Percentiles rank a stretch among this genome's conserved stretches.
These are phyloP conservation scores for Numenius arquata DNA, from an alignment of 2,113 vertebrate species.

Conservation along the genomic window DNA sequence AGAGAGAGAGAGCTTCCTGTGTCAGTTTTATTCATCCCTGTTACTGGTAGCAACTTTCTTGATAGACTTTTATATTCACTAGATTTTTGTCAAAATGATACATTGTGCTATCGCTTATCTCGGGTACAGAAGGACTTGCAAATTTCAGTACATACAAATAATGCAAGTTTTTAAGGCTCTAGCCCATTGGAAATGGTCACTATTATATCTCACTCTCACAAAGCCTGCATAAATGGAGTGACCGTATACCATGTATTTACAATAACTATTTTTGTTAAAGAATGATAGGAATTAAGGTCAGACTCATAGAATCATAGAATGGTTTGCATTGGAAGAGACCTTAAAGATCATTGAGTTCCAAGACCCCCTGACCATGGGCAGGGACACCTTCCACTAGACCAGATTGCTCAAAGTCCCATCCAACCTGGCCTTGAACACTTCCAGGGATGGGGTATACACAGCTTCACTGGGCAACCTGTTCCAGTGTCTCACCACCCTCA, in stretches of 20 bases:
- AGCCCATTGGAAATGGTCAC: not conserved
- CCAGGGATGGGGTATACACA: not conserved
- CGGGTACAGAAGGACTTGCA: not conserved
- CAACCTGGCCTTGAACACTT: not conserved
- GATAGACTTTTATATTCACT: not conserved
- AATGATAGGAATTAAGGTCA: not conserved
- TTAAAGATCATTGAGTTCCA: not conserved
- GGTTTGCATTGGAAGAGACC: not conserved
- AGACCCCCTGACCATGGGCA: not conserved
- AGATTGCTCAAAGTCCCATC: not conserved
- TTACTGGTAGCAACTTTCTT: not conserved
- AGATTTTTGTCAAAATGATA: not conserved
- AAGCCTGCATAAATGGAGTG: not conserved
- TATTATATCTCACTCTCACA: not conserved
- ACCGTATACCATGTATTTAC: not conserved
- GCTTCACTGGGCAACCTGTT: not conserved
- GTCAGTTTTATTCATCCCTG: not conserved
- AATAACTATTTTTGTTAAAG: not conserved
- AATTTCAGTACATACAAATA: not conserved
- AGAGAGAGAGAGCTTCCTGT: not conserved
- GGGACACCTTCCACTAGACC: not conserved
- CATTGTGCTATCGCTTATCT: not conserved
- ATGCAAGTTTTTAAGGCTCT: not conserved
- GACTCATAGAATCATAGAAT: not conserved
- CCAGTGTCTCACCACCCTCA: not conserved